Percentiles rank a stretch among this genome's conserved stretches.
phyloP scores from a whole-genome alignment of 2,113 vertebrate genomes.

The Electrona antarctica region DNA sequence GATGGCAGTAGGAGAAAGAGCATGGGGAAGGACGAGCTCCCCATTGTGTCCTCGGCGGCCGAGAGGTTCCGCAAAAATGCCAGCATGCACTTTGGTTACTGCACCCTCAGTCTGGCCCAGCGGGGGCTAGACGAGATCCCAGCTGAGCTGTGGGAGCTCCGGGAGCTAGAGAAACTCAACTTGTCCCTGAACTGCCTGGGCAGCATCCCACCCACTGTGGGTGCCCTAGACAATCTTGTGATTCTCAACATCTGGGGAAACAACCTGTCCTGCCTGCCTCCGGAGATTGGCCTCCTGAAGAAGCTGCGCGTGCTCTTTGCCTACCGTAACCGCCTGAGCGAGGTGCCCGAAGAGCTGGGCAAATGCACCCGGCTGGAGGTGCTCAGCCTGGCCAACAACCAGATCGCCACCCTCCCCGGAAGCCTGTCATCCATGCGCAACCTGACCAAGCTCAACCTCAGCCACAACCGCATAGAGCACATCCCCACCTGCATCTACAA shows the following conservation, averaged over 20 bases:
- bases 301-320: conserved; percentile 89
- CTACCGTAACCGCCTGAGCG: conserved; percentile 87
- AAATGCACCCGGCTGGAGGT: conserved; percentile 87
- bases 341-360: conserved; percentile 89
- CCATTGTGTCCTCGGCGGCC: conserved; percentile 69
- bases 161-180: conserved; percentile 92
- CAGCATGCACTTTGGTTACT: conserved; percentile 77
- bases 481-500: conserved; percentile 90
- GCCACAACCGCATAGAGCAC: conserved; percentile 87
- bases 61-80: conserved; percentile 73
- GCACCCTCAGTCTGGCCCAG: conserved; percentile 88
- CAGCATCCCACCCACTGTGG: conserved; percentile 81
- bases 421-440: conserved; percentile 79
- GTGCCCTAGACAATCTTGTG: conserved; percentile 85
- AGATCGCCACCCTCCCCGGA: conserved; percentile 84
- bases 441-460: conserved; percentile 91
- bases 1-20: conserved; percentile 54
- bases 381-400: conserved; percentile 91
- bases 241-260: conserved; percentile 91
- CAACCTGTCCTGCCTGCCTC: conserved; percentile 84
- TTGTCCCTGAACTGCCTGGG: conserved; percentile 88
- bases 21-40: conserved; percentile 63
- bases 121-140: conserved; percentile 84
- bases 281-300: conserved; percentile 87
- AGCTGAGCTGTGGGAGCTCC: conserved; percentile 88